Conservation (phyloP, 2,113 vertebrate species). For the Vimba vimba region DNA sequence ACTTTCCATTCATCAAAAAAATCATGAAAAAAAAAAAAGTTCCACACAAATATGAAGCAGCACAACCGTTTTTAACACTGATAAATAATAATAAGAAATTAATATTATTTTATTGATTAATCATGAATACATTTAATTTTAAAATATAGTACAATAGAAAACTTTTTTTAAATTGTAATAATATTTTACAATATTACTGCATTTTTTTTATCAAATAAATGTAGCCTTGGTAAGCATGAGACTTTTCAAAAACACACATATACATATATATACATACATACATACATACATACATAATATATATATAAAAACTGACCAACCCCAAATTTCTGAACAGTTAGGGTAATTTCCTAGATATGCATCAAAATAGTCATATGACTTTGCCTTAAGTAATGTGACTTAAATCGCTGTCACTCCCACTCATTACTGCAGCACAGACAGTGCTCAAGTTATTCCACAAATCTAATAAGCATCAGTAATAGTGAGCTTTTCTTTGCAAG, state of each 20-base stretch:
- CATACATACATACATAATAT: no score
- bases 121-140: background rate
- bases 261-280: no score
- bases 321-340: background rate
- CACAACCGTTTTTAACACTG: background rate
- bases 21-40: no score
- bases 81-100: no score
- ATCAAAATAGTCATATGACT: background rate
- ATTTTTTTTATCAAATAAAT: background rate
- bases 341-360: conserved; percentile 2
- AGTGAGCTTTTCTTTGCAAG: background rate
- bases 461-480: background rate
- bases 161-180: no score
- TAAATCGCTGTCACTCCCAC: background rate
- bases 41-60: background rate
- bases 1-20: background rate
- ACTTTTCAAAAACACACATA: no score
- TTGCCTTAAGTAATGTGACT: background rate
- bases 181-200: background rate
- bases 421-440: background rate
- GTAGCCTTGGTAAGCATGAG: background rate
- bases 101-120: no score
- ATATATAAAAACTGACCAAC: no score
- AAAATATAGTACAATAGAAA: no score
- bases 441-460: background rate